Evolutionary conservation across 2,797 vertebrate genomes (phyloP).

Genomic region (Anguilla anguilla): DNA sequence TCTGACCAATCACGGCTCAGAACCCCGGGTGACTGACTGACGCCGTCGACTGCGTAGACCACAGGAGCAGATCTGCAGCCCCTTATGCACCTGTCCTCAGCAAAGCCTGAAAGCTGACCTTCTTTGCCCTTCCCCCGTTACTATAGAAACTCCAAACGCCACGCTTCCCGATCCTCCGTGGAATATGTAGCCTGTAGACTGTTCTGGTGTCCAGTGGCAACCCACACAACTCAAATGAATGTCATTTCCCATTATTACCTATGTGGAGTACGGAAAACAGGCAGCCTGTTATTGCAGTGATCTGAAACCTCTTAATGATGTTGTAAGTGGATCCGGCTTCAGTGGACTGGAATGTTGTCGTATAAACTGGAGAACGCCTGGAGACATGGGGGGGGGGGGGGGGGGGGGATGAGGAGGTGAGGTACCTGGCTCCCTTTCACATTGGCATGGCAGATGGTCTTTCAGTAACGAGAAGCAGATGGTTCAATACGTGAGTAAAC

Average conservation of each 20-base stretch:
- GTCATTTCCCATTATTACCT: not conserved
- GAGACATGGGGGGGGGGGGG: not conserved
- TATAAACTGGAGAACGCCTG: not conserved
- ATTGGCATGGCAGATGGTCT: not conserved
- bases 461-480: not conserved
- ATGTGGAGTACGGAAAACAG: not conserved
- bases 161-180: not conserved
- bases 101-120: too few relatives aligned
- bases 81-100: too few relatives aligned
- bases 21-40: too few relatives aligned
- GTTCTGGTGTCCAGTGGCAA: not conserved
- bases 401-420: too few relatives aligned
- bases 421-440: not conserved
- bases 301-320: not conserved
- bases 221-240: not conserved
- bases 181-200: not conserved
- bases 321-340: not conserved
- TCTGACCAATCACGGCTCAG: too few relatives aligned
- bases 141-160: not conserved
- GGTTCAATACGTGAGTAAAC: not conserved
- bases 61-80: too few relatives aligned
- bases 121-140: too few relatives aligned
- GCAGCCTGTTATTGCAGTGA: not conserved
- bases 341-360: not conserved
- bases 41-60: too few relatives aligned